Percentiles rank a stretch among this genome's conserved stretches.
These are phyloP conservation scores for Gobius niger DNA, from an alignment of 2,113 vertebrate genomes.

Conservation along the genomic window DNA sequence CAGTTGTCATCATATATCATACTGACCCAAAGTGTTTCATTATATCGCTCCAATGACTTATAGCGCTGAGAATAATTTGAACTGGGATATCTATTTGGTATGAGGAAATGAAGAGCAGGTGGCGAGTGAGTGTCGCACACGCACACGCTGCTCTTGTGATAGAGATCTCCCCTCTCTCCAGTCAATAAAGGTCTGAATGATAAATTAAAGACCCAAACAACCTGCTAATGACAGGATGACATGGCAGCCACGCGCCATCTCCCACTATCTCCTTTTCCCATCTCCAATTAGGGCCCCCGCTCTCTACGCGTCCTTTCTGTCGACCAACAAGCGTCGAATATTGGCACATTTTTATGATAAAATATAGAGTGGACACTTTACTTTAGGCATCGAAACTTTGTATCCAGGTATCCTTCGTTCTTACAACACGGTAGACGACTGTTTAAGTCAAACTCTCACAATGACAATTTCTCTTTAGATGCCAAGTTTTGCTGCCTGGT, in stretches of 20 bases:
- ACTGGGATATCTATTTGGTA: conserved; percentile 61
- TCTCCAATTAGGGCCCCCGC: conserved; percentile 32
- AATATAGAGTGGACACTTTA: conserved; percentile 23
- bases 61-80: conserved; percentile 36
- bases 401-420: no score
- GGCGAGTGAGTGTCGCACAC: conserved; percentile 50
- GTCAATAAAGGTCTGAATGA: conserved; percentile 75
- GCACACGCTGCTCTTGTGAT: conserved; percentile 50
- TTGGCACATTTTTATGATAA: conserved; percentile 34
- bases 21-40: conserved; percentile 13
- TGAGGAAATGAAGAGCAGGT: conserved; percentile 73
- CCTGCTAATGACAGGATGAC: conserved; percentile 72
- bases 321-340: conserved; percentile 29
- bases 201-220: conserved; percentile 76
- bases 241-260: conserved; percentile 57
- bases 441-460: no score
- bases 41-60: background rate
- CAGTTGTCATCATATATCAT: conserved; percentile 46
- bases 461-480: no score
- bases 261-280: conserved; percentile 52
- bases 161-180: conserved; percentile 67
- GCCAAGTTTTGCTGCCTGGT: no score
- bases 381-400: background rate
- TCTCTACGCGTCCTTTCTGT: conserved; percentile 15
- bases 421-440: no score